Base-by-base conservation (phyloP, 2,113 vertebrate species). In the Varanus salvator region DNA sequence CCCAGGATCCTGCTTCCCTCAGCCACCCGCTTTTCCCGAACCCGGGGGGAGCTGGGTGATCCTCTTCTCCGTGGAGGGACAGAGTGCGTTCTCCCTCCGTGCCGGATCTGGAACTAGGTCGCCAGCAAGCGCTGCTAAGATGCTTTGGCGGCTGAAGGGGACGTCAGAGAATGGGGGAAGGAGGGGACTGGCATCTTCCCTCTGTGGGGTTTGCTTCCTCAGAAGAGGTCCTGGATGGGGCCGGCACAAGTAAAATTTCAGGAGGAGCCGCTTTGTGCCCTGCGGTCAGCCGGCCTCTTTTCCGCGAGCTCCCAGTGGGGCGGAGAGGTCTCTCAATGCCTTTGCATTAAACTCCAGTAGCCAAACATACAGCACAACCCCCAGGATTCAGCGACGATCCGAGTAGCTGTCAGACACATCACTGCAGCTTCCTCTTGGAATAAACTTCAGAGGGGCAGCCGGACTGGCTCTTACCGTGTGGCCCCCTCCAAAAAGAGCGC, bases 81-180 rank as follows among this genome's bases (percentile, higher is more conserved):
- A 9, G 5, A 92, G 2, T 34, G 2, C 29, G 8, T 31, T 4
- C 38, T 54, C 27, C 48, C 14, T 21, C 1, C 31, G 8, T 87
- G 34, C 3, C 54, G 3, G 6, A 75, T 86, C 29, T 31, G 6
- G 48, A 91, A 2, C 77, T 80, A 72, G 54, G 19, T 21, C 0
- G 76, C 31, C 29, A 27, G 0, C n/a, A 64, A 77, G 82, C 50
- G 17, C 89, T 48, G 8, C 11, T 50, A n/a, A 69, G 54, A 3
- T n/a, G 2, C 0, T 86, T 27, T 80, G 88, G 60, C 27, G 57
- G 27, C 0, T 3, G 9, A 31, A 71, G 25, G 9, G 23, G 50
- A 12, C 80, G 89, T 92, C 72, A 14, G 48, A 89, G 87, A 27
- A 34, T 69, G 38, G 50, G 11, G 50, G 25, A n/a, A 78, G 75